Evolutionary conservation across 2,888 invertebrate species (phyloP), one percentile per base, ranked within the genome.

Genomic region (Macrosiphum euphorbiae): DNA sequence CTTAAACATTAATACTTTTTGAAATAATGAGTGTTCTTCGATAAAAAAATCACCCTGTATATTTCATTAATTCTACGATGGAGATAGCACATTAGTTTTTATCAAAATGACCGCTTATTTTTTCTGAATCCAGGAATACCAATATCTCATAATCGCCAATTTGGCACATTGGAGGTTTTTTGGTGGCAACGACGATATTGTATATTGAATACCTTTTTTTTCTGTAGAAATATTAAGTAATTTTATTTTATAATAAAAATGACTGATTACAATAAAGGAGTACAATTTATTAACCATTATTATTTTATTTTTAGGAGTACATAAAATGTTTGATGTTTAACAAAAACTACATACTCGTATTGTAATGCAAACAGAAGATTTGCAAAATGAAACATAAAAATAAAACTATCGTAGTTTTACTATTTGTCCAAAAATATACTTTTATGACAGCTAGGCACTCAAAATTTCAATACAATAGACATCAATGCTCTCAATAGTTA

Each of bases 341-440:
- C n/a, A 92, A 94, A 88, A n/a, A 26, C 50, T 84, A 26, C n/a
- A 26, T 67, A 44, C 44, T 44, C 44, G 44, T 44, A 78, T 90
- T 90, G 4, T 78, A 52, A 90, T 20, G n/a, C 26, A 78, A 90
- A 90, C 35, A 84, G 84, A 78, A 50, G 20, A 50, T 50, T 52
- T 52, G 3, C 78, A 20, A 44, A 90, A 50, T 47, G n/a, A 52
- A 84, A 26, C n/a, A 90, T 78, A 3, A 44, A 41, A 47, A 90
- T 78, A 8, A 28, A 47, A 78, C 11, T 41, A 24, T 50, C 5
- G 1, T 67, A n/a, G 55, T 58, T 58, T 58, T 0, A 58, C 58
- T 78, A 78, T n/a, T 78, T 26, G 2, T 78, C 16, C 50, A 90
- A 90, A 90, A 16, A 35, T 78, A 78, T 35, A 35, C 78, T 35